Conservation (phyloP, 1,140 invertebrate species). For the Pseudachorutes palmiensis region DNA sequence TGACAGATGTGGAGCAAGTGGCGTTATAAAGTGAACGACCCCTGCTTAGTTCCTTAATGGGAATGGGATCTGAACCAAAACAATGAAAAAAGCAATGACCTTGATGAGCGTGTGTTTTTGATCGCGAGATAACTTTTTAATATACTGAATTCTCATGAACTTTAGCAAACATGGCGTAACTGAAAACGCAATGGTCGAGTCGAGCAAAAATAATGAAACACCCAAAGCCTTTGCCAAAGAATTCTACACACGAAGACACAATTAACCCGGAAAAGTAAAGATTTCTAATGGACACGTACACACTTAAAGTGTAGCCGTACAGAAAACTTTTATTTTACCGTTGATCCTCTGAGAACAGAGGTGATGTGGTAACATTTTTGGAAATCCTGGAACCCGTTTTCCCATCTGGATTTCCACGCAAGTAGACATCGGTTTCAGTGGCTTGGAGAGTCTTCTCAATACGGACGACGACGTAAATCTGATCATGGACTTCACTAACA, state of each 20-base stretch:
- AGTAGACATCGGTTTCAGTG: conserved; percentile 66
- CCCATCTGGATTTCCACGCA: conserved; percentile 66
- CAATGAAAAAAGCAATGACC: conserved; percentile 1
- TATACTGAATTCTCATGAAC: neutral
- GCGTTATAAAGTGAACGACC: too few relatives aligned
- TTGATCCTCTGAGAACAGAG: conserved; percentile 44
- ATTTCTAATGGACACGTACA: too few relatives aligned
- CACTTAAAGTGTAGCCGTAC: neutral
- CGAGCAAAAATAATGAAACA: too few relatives aligned
- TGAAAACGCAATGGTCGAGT: too few relatives aligned
- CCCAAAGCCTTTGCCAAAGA: too few relatives aligned
- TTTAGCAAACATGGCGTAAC: too few relatives aligned
- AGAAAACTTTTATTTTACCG: conserved; percentile 42
- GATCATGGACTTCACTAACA: conserved; percentile 70
- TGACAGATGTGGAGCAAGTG: neutral
- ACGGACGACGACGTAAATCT: conserved; percentile 78
- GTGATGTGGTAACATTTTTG: conserved; percentile 46
- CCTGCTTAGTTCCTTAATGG: too few relatives aligned
- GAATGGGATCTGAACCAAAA: neutral
- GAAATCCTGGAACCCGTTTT: conserved; percentile 67
- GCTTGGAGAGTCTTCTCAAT: conserved; percentile 86
- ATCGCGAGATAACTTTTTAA: neutral
- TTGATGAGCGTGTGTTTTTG: too few relatives aligned
- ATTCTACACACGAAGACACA: too few relatives aligned
- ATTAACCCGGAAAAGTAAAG: too few relatives aligned